Base-by-base conservation (phyloP, 2,888 invertebrate genomes). In the Eupithecia abbreviata region DNA sequence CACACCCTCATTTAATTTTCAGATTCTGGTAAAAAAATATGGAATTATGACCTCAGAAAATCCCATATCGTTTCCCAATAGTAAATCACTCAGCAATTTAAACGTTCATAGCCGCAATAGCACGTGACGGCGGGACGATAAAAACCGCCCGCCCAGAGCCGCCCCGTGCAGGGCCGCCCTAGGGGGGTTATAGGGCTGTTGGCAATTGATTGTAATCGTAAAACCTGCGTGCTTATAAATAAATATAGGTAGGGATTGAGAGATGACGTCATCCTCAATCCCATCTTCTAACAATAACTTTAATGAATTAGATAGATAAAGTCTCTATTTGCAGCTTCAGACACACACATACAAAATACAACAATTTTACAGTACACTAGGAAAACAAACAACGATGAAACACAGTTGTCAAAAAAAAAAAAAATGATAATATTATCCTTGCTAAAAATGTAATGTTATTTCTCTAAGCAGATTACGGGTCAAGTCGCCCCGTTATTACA, bases 51-150 rank as follows among this genome's bases (percentile, higher is more conserved):
- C 73, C 62, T 47, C 41, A 71, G 73, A 78, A 78, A 76, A 74
- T 76, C 76, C 74, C 76, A 77, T 80, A 81, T 81, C 82, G 81
- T 77, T 79, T 76, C 75, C 80, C 80, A 75, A 82, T 82, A 81
- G 73, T 81, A 82, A 82, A 82, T 82, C 82, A 82, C 81, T 78
- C 80, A 76, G 79, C 81, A 82, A 81, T 82, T 82, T 80, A 78
- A 82, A 80, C 82, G 85, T 83, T 84, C 83, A 82, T 83, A 83
- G 81, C 85, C 85, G 81, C 85, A 85, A 85, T 85, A 83, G 84
- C 85, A 84, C 83, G 82, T 76, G 80, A 76, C 78, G 80, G 77
- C 18, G 75, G 75, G 77, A 76, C 77, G 74, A 77, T 76, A 77
- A 79, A 79, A 77, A 79, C 69, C 76, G 71, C 74, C 79, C 77